phyloP scores from a whole-genome alignment of 1,140 invertebrate species.

The Drosophila eugracilis region DNA sequence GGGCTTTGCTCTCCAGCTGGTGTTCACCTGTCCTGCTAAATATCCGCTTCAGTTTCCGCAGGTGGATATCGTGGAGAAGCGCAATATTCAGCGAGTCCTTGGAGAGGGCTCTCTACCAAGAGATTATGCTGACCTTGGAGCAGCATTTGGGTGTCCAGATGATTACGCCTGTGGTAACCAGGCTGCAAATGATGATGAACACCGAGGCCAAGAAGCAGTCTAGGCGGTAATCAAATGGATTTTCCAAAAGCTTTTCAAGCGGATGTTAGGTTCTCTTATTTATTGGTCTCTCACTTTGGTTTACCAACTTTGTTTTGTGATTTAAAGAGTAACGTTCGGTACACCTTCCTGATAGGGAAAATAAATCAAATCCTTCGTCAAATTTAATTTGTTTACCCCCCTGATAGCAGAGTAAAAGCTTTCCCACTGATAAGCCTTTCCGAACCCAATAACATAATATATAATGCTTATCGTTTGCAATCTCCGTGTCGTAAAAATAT shows the following conservation, averaged over 20 bases:
- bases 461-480: neutral
- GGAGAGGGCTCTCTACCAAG: constrained; percentile 34
- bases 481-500: neutral
- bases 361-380: too few species aligned
- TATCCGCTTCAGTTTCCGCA: constrained; percentile 56
- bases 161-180: constrained; percentile 61
- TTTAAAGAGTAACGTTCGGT: too few species aligned
- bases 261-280: too few species aligned
- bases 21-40: constrained; percentile 53
- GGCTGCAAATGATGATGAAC: constrained; percentile 64
- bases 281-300: too few species aligned
- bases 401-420: too few species aligned
- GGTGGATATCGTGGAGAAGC: constrained; percentile 60
- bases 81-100: constrained; percentile 54
- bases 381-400: neutral
- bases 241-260: too few species aligned
- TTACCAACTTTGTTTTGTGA: too few species aligned
- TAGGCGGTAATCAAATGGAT: too few species aligned
- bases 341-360: too few species aligned
- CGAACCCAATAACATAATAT: too few species aligned
- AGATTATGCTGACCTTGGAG: constrained; percentile 52
- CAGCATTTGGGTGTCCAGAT: constrained; percentile 67
- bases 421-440: too few species aligned
- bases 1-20: constrained; percentile 55
- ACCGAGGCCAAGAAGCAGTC: constrained; percentile 14